Base-by-base conservation (phyloP, 2,797 vertebrate species). In the Channa striata region DNA sequence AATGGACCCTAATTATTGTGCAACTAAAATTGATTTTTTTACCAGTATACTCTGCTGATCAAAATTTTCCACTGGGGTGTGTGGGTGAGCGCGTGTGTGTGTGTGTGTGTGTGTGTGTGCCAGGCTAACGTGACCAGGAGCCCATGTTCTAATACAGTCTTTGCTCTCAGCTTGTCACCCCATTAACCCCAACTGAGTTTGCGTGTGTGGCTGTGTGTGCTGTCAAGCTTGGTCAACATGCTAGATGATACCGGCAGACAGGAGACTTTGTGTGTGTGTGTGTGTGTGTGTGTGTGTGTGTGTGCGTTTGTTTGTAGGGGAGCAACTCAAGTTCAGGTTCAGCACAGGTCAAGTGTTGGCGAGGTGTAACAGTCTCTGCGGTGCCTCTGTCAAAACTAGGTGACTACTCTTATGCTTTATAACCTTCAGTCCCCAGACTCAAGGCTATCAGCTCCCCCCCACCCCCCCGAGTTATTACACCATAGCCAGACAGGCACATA, bases 161-260 rank as follows among this genome's bases (percentile, higher is more conserved):
- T 75, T 37, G 0, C 8, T 72, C 80, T 67, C 47, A 68, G 68
- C 74, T 81, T 25, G 37, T 74, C 80, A 82, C 71, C 74, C 80
- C 81, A 87, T 89, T 87, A 87, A 82, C 85, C 59, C 52, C 23
- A n/a, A 40, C 59, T 50, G 59, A 30, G 60, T 19, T 40, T 14
- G 21, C 23, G 21, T 62, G 53, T 58, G 66, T 57, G 50, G 49
- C 37, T 63, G 39, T 62, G 68, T 54, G 11, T 47, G 46, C 17
- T 59, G 11, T 77, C n/a, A 64, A 51, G 78, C 78, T 82, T 47
- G 64, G 53, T 56, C 25, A 30, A 30, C 25, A 30, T 30, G 25
- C 25, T 30, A 30, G 25, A 30, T 4, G 25, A 6, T 30, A 30
- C 25, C 25, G 4, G 25, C 6, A 30, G 25, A 30, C 25, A 30